Evolutionary conservation across 23 tunicate genomes (phyloP), one percentile per base, ranked within the genome.

Genomic region (Oikopleura albicans): DNA sequence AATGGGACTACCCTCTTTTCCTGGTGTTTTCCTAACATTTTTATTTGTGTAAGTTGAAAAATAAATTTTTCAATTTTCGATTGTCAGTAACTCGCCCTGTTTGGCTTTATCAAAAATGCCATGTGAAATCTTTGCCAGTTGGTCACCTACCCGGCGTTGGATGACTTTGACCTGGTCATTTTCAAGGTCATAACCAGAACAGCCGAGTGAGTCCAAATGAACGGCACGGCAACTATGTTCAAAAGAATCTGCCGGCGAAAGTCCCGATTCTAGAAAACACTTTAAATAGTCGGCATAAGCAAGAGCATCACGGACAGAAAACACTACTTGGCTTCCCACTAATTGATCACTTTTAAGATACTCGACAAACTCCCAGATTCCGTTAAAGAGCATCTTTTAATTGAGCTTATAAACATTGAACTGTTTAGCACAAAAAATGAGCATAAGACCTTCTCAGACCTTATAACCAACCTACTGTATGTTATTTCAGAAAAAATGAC

Each of bases 241-340:
- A 22, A 49, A 49, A 22, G 22, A 8, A 8, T 49, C 59, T 49
- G 16, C 59, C 8, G 22, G 22, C 8, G 59, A 49, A 86, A 86
- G 89, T 12, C 86, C 75, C 37, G 66, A 1, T 38, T 40, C 35
- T 29, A 84, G n/a, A 2, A 87, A 38, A 0, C 38, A 39, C 0
- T 90, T 85, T 87, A 90, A 84, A 76, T 89, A 93, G 31, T 84
- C 76, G n/a, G 88, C 56, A 91, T 89, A 93, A 35, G 95, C 90
- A 49, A 90, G 33, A 39, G 90, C 56, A 83, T 93, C 98, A 40
- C 98, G 91, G 40, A 93, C 90, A 40, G 98, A 93, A 16, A 87
- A 86, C 36, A 88, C 86, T 76, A 87, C 86, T 49, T 49, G 59
- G 8, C 22, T 8, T 49, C 59, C 59, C 16, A 49, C 59, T 22